Percentiles rank a stretch among this genome's conserved stretches.
Evolutionary conservation across 2,888 invertebrate species (phyloP).

Genomic region (Cephus sareptanus): DNA sequence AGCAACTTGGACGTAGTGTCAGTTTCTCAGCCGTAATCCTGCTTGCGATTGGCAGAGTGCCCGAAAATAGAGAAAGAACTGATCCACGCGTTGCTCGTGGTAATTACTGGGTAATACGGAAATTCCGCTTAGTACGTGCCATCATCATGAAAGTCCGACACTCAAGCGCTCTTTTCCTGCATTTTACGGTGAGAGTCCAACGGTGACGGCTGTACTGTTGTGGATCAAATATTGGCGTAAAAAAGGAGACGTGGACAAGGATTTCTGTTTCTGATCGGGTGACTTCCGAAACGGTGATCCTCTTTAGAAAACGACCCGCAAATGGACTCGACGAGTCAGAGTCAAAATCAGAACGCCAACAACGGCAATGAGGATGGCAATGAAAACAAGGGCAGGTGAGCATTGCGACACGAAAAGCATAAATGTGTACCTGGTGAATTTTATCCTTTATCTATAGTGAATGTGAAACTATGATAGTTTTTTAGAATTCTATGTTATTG

Average conservation of each 20-base stretch:
- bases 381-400: constrained; percentile 39
- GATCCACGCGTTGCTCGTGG: too few relatives aligned
- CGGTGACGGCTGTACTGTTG: neutral
- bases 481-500: neutral
- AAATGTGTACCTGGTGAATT: too few relatives aligned
- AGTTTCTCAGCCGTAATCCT: too few relatives aligned
- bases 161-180: neutral
- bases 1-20: too few relatives aligned
- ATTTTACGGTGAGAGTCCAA: neutral
- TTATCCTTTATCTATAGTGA: too few relatives aligned
- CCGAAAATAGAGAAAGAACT: too few relatives aligned
- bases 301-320: neutral
- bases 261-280: neutral
- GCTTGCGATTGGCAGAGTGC: too few relatives aligned
- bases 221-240: neutral
- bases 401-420: too few relatives aligned
- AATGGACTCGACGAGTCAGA: constrained; percentile 40
- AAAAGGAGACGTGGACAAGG: neutral
- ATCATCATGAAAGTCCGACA: neutral
- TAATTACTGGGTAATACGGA: too few relatives aligned
- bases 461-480: too few relatives aligned
- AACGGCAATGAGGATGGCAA: constrained; percentile 31
- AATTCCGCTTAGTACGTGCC: too few relatives aligned
- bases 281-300: neutral
- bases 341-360: constrained; percentile 25